Evolutionary conservation across 2,888 invertebrate species (phyloP), one percentile per base, ranked within the genome.

Genomic region (Sarcophaga rosellei): DNA sequence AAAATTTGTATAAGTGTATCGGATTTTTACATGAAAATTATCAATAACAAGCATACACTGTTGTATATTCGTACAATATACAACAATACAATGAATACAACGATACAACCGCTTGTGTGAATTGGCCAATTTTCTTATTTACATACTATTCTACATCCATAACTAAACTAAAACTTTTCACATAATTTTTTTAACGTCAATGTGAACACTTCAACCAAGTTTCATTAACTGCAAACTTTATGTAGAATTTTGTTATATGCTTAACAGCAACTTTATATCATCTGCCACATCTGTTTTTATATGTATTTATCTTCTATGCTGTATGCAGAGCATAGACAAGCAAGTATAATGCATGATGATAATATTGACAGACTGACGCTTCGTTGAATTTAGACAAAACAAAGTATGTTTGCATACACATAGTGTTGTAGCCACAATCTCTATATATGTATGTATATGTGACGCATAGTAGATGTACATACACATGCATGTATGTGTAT

Each of bases 331-430:
- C 4, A 57, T 53, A 57, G 53, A 68, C 17, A 53, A 15, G 44
- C 70, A 68, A 1, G 4, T 61, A 62, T 53, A 10, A 78, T 53
- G 25, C 53, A 23, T 53, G 53, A 15, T 79, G 79, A 47, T 68
- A 83, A 84, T 59, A 75, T 75, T 70, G 69, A 77, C 63, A 65
- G 74, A 77, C 63, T 81, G 76, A 81, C 59, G 81, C 68, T 81
- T 77, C 69, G 81, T 69, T 81, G 69, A 73, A 75, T 75, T 85
- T 53, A 63, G 12, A 85, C 69, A 85, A 78, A 85, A 85, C 5
- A 53, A 53, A 53, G 17, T 15, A 53, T 15, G 17, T 53, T 53
- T 17, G 35, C 35, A 73, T 45, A 66, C 35, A 81, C 81, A 77
- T 74, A 17, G 12, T 53, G 53, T 81, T 85, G 81, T 78, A 81